Evolutionary conservation across 2,888 invertebrate species (phyloP).

Genomic region (Sarcophaga rosellei): DNA sequence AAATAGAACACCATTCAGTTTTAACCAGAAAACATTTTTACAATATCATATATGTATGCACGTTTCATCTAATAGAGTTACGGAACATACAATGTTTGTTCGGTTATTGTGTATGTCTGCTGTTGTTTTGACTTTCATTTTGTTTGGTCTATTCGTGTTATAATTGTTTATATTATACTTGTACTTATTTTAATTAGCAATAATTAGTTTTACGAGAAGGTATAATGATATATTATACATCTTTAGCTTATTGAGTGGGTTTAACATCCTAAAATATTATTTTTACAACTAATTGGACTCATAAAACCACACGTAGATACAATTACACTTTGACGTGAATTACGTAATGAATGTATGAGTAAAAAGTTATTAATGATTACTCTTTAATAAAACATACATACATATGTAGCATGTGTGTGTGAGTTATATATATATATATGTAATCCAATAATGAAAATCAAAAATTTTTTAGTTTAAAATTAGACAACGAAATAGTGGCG

Average conservation of each 20-base stretch:
- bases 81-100: too few relatives aligned
- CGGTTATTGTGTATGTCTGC: too few relatives aligned
- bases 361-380: background rate
- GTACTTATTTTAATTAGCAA: constrained; percentile 39
- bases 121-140: background rate
- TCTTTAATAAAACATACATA: background rate
- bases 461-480: constrained; percentile 38
- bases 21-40: too few relatives aligned
- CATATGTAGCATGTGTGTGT: background rate
- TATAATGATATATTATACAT: constrained; percentile 16
- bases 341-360: background rate
- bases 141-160: constrained; percentile 15
- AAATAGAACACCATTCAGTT: background rate
- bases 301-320: background rate
- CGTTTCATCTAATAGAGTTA: too few relatives aligned
- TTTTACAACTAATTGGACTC: constrained; percentile 3
- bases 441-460: background rate
- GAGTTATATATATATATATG: background rate
- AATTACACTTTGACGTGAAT: background rate
- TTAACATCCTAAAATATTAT: background rate
- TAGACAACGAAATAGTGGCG: constrained; percentile 54
- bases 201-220: constrained; percentile 40
- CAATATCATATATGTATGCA: too few relatives aligned
- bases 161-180: constrained; percentile 16
- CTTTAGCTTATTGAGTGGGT: constrained; percentile 9